phyloP scores from a whole-genome alignment of 2,888 invertebrate genomes.

The Latheticus oryzae region DNA sequence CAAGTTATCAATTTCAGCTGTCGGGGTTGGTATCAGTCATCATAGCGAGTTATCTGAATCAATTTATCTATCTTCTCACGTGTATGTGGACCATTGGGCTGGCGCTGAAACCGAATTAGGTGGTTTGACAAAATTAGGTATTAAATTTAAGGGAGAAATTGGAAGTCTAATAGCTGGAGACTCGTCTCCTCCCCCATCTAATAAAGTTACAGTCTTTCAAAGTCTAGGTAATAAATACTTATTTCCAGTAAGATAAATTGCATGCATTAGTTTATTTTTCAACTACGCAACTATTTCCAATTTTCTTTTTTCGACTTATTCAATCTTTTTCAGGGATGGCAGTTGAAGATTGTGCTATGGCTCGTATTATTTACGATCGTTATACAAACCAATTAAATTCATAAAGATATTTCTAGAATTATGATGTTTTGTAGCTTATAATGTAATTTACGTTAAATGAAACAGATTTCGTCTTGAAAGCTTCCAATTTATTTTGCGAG shows the following conservation, averaged over 20 bases:
- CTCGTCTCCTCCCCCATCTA: constrained; percentile 54
- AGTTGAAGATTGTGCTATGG: constrained; percentile 71
- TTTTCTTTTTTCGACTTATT: not conserved
- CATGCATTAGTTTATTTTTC: too few relatives aligned
- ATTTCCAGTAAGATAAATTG: not conserved
- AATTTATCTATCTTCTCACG: constrained; percentile 66
- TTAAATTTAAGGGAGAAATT: constrained; percentile 69
- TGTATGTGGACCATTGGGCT: constrained; percentile 70
- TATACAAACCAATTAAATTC: constrained; percentile 2
- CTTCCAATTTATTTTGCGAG: too few relatives aligned
- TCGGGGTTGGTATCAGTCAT: constrained; percentile 69
- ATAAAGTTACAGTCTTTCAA: constrained; percentile 71
- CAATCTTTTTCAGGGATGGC: constrained; percentile 69
- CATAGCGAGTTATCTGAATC: constrained; percentile 68
- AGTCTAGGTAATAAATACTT: constrained; percentile 68
- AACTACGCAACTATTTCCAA: too few relatives aligned
- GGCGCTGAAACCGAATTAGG: constrained; percentile 68
- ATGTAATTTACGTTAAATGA: too few relatives aligned
- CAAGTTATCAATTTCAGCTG: constrained; percentile 63
- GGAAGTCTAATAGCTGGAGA: constrained; percentile 68
- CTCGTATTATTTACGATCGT: constrained; percentile 67
- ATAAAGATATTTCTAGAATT: too few relatives aligned
- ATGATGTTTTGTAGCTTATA: too few relatives aligned
- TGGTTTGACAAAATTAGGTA: constrained; percentile 65
- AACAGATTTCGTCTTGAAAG: too few relatives aligned